phyloP scores from a whole-genome alignment of 2,113 vertebrate genomes.

The Triplophysa tibetana region DNA sequence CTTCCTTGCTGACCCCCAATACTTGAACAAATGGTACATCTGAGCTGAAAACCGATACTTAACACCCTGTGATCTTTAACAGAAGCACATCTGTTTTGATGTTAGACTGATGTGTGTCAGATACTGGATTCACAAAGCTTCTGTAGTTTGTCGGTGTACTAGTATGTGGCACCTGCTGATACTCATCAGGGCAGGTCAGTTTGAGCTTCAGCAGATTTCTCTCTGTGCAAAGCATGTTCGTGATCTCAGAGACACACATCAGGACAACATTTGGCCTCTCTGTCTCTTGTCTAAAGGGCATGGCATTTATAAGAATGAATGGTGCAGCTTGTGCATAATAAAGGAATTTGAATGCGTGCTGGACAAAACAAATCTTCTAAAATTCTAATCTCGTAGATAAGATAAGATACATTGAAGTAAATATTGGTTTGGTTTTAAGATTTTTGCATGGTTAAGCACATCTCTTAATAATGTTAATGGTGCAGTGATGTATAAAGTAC shows the following conservation, averaged over 20 bases:
- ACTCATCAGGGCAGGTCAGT: background rate
- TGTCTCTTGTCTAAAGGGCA: slow-evolving; percentile 41
- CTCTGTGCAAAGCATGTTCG: slow-evolving; percentile 30
- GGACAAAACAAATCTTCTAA: background rate
- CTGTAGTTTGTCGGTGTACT: background rate
- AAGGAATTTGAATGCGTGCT: background rate
- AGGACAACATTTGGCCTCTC: background rate
- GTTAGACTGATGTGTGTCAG: background rate
- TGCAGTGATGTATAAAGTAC: too few species aligned
- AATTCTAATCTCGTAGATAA: background rate
- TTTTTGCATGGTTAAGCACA: background rate
- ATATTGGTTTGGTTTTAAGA: background rate
- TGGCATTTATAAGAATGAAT: slow-evolving; percentile 41
- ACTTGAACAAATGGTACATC: slow-evolving; percentile 53
- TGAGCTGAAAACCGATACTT: slow-evolving; percentile 47
- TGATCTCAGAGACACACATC: slow-evolving; percentile 23
- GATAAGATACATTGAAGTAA: background rate
- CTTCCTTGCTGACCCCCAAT: background rate
- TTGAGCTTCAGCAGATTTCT: slow-evolving; percentile 14
- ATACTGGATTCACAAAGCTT: slow-evolving; percentile 4
- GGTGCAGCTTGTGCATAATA: slow-evolving; percentile 14
- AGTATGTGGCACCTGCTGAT: background rate
- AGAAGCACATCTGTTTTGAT: slow-evolving; percentile 15
- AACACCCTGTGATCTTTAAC: slow-evolving; percentile 42
- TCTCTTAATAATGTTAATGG: background rate